Percentiles rank a stretch among this genome's conserved stretches.
These are phyloP conservation scores for Urocitellus parryii DNA, from an alignment of 2,113 vertebrate species.

Conservation along the genomic window DNA sequence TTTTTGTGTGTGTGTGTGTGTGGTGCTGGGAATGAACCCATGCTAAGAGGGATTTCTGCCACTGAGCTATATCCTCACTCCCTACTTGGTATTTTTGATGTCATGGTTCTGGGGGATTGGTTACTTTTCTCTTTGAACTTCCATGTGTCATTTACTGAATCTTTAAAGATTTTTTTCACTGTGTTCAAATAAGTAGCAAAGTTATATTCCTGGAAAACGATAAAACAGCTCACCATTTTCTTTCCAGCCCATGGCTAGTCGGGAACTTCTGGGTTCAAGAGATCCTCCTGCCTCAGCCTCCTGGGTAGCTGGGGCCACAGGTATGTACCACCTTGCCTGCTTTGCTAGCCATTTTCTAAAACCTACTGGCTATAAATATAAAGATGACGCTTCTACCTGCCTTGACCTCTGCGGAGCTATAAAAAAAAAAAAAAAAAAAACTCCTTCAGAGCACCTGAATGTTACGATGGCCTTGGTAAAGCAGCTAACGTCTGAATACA, in stretches of 20 bases:
- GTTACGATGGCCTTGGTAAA: neutral
- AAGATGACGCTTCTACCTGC: neutral
- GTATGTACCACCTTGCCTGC: neutral
- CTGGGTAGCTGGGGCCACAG: too few species aligned
- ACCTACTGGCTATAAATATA: neutral
- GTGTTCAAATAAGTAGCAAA: slow-evolving; percentile 1
- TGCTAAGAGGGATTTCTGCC: neutral
- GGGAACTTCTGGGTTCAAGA: neutral
- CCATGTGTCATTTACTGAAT: neutral
- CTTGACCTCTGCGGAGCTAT: neutral
- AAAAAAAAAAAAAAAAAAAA: too few species aligned
- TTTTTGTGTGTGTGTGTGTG: neutral
- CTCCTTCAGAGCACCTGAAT: neutral
- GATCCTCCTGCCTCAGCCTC: neutral
- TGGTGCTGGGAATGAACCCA: neutral
- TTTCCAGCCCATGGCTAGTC: neutral
- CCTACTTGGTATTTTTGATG: neutral
- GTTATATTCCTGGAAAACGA: neutral
- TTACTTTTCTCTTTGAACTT: neutral
- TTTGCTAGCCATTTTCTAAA: neutral
- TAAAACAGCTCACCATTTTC: neutral
- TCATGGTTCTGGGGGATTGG: neutral
- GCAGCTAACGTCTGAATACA: neutral
- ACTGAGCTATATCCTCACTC: neutral
- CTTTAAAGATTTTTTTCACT: neutral